These are phyloP conservation scores for Ginglymostoma cirratum DNA, from an alignment of 2,113 vertebrate genomes.

Conservation along the genomic window DNA sequence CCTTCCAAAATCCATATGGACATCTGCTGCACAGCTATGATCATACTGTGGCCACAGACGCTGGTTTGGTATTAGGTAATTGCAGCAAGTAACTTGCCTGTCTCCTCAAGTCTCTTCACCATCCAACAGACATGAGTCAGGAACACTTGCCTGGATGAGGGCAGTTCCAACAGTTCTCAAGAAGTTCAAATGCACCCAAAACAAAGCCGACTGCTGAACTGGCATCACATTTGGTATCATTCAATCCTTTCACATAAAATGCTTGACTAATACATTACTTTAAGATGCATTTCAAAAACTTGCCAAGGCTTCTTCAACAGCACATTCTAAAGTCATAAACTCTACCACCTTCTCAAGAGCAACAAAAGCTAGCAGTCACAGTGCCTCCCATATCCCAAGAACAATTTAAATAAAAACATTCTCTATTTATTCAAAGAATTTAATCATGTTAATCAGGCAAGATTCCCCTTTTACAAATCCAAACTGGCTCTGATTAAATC, in stretches of 20 bases:
- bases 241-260: neutral
- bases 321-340: neutral
- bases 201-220: neutral
- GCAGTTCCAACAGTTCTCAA: neutral
- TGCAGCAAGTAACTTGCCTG: neutral
- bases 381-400: neutral
- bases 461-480: neutral
- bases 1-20: no score
- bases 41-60: neutral
- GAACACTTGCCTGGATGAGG: neutral
- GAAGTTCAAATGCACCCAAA: neutral
- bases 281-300: neutral
- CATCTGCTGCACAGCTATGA: no score
- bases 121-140: neutral
- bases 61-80: neutral
- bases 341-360: neutral
- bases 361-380: neutral
- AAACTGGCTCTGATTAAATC: neutral
- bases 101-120: neutral
- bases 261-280: neutral
- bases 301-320: neutral
- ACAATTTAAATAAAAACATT: neutral
- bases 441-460: neutral
- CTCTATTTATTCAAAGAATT: neutral
- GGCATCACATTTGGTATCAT: neutral